phyloP scores from a whole-genome alignment of 37 sponge, comb jelly and placozoan genomes.

The Haliclona indistincta region DNA sequence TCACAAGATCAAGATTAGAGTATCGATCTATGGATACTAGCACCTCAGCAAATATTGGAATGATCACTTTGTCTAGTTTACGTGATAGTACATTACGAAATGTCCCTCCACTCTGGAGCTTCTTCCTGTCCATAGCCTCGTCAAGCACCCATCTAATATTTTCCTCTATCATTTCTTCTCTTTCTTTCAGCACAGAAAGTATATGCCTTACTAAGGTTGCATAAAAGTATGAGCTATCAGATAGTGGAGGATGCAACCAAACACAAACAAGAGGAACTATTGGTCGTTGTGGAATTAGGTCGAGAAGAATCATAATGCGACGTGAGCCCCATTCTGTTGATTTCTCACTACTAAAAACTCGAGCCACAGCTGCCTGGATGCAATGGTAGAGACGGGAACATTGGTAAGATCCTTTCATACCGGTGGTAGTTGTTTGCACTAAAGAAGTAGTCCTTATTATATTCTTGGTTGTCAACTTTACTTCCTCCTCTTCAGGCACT shows the following conservation, averaged over 20 bases:
- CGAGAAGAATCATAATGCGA: constrained; percentile 27
- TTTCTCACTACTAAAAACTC: constrained; percentile 13
- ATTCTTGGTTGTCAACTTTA: too few species aligned
- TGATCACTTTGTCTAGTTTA: constrained; percentile 62
- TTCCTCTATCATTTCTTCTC: constrained; percentile 49
- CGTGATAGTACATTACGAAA: constrained; percentile 45
- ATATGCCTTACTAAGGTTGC: constrained; percentile 49
- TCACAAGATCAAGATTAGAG: constrained; percentile 53
- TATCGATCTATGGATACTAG: constrained; percentile 58
- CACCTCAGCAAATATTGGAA: constrained; percentile 56
- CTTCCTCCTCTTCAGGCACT: too few species aligned
- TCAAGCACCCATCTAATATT: constrained; percentile 60
- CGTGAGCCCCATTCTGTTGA: constrained; percentile 25
- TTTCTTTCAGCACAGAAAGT: constrained; percentile 31
- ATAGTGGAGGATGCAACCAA: background rate
- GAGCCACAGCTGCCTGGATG: constrained; percentile 60
- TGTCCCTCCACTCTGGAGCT: constrained; percentile 66
- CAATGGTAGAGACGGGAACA: constrained; percentile 42
- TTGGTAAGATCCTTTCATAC: background rate
- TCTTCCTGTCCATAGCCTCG: constrained; percentile 55
- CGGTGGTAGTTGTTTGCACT: background rate
- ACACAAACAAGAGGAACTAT: background rate
- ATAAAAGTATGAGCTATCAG: constrained; percentile 33
- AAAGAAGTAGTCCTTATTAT: too few species aligned
- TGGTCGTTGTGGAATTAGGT: constrained; percentile 28